Percentiles rank a stretch among this genome's conserved stretches.
Evolutionary conservation across 2,797 vertebrate species (phyloP).

Genomic region (Thamnophis elegans): DNA sequence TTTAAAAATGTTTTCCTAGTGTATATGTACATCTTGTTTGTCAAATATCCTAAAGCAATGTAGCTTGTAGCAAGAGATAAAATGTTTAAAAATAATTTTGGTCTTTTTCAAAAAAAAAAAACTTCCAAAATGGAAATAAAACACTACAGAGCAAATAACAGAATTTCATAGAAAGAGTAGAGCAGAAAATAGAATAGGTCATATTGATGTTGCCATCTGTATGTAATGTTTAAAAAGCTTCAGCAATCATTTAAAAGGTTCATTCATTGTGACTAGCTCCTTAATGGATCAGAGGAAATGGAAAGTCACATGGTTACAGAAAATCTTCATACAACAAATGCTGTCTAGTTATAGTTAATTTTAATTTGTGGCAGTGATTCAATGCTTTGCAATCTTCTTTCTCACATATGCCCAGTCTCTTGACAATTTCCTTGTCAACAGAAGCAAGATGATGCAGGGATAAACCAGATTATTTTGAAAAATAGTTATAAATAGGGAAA

Average conservation of each 20-base stretch:
- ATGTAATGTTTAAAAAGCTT: slow-evolving; percentile 51
- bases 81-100: background rate
- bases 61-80: slow-evolving; percentile 54
- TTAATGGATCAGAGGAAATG: slow-evolving; percentile 63
- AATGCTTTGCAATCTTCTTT: slow-evolving; percentile 65
- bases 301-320: slow-evolving; percentile 67
- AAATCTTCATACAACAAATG: slow-evolving; percentile 58
- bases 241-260: slow-evolving; percentile 57
- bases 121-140: background rate
- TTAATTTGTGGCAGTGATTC: slow-evolving; percentile 72
- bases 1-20: slow-evolving; percentile 42
- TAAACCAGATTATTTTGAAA: background rate
- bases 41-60: slow-evolving; percentile 53
- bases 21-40: slow-evolving; percentile 56
- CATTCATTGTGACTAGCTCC: slow-evolving; percentile 53
- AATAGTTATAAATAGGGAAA: background rate
- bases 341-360: slow-evolving; percentile 69
- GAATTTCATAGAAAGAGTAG: background rate
- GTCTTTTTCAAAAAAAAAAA: background rate
- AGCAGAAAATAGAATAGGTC: background rate
- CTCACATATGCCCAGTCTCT: slow-evolving; percentile 48
- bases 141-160: background rate
- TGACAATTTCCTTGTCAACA: slow-evolving; percentile 45
- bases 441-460: background rate
- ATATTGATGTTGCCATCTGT: slow-evolving; percentile 44